Base-by-base conservation (phyloP, 2,113 vertebrate genomes). In the Nycticryphes semicollaris region DNA sequence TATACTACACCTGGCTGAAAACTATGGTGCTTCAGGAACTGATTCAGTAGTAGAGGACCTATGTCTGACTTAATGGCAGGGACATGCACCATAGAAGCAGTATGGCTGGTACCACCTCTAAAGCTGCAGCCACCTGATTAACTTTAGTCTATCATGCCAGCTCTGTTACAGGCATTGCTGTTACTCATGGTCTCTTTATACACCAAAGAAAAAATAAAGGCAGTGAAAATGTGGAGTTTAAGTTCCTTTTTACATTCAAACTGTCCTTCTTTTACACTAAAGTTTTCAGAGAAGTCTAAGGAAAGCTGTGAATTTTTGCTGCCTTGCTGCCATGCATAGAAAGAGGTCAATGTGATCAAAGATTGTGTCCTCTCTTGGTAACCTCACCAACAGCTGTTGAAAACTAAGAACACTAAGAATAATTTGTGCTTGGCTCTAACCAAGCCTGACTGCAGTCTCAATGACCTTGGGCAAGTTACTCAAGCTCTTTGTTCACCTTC, bases 381-480 rank as follows among this genome's bases (percentile, higher is more conserved):
- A 69, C 43, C 51, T 87, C 63, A 62, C 68, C 73, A 93, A 59
- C 66, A 94, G 48, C 48, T 96, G 83, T 25, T 86, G 35, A 54
- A 54, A 92, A 73, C 24, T 68, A 39, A 45, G 64, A 22, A 8
- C 23, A 47, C 41, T 68, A 87, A 80, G 95, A 82, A 41, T 79
- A 90, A 76, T 83, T 86, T 82, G 43, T 6, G 7, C 18, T 67
- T 70, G 62, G 53, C n/a, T 91, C 63, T 97, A 89, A 96, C 97
- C 37, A 96, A 96, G 73, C 89, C 48, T 94, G 53, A 97, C 86
- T 88, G 54, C 72, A 94, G 57, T 69, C 70, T 82, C 54, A 31
- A 19, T 98, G 97, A 97, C 97, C 98, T 97, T 98, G 95, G 90
- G 37, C 84, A 93, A 95, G 75, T 96, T 94, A 94, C 73, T 93